Evolutionary conservation across 2,113 vertebrate species (phyloP).

Genomic region (Sorex fumeus): DNA sequence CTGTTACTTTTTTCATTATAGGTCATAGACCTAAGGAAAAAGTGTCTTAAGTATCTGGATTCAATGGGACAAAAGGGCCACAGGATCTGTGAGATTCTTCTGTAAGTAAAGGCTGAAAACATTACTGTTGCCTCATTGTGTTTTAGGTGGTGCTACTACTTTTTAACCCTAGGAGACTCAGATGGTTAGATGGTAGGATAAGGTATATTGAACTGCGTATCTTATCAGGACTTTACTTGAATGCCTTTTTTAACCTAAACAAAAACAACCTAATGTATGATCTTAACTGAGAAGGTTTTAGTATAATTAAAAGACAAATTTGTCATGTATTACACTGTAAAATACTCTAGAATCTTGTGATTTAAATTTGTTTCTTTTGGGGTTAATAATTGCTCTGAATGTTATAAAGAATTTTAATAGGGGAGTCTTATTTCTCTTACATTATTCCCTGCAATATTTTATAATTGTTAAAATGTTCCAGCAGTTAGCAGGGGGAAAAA

Average conservation of each 20-base stretch:
- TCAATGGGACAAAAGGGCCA: slow-evolving; percentile 93
- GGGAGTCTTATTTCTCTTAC: neutral
- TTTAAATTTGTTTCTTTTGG: slow-evolving; percentile 48
- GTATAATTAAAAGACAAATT: slow-evolving; percentile 24
- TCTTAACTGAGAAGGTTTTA: slow-evolving; percentile 27
- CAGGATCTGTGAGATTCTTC: slow-evolving; percentile 91
- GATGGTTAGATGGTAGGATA: neutral
- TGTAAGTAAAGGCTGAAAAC: slow-evolving; percentile 91
- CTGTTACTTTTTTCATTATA: slow-evolving; percentile 80
- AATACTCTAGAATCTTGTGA: neutral
- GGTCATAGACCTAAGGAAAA: slow-evolving; percentile 93
- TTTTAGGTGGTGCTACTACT: neutral
- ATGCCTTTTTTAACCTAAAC: slow-evolving; percentile 31
- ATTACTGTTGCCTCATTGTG: neutral
- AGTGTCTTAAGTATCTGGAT: slow-evolving; percentile 93
- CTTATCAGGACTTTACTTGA: neutral
- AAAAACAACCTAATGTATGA: neutral
- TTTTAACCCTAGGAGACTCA: neutral
- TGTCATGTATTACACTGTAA: slow-evolving; percentile 12
- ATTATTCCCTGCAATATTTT: neutral
- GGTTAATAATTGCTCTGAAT: slow-evolving; percentile 18
- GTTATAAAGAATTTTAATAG: slow-evolving; percentile 32
- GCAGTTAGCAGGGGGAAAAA: neutral
- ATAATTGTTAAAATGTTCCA: neutral
- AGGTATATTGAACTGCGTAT: neutral